Conservation (phyloP, 2,888 invertebrate species). For the Serrognathus titanus region DNA sequence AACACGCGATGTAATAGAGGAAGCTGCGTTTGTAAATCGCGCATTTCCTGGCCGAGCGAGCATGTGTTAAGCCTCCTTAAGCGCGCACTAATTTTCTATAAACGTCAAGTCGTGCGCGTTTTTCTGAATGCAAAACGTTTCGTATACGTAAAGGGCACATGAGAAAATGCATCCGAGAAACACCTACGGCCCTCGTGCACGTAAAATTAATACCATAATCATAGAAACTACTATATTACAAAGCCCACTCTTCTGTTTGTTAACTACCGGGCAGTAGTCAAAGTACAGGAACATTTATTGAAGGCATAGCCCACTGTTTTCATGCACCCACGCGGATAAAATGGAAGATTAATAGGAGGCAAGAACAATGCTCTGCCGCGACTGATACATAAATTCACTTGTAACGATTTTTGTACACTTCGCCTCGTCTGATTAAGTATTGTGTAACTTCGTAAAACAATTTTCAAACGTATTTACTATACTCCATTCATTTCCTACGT, state of each 20-base stretch:
- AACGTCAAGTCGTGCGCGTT: no score
- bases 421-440: conserved; percentile 17
- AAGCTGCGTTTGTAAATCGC: no score
- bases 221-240: conserved; percentile 19
- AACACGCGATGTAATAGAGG: no score
- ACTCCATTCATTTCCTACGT: conserved; percentile 10
- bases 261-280: conserved; percentile 18
- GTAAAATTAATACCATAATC: conserved; percentile 19
- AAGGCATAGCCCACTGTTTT: conserved; percentile 29
- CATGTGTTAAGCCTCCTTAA: no score
- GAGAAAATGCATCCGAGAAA: conserved; percentile 15
- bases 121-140: neutral
- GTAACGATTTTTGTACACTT: conserved; percentile 18
- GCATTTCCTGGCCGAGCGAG: no score
- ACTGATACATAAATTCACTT: conserved; percentile 27
- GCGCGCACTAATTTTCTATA: no score
- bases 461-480: conserved; percentile 10
- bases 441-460: conserved; percentile 7
- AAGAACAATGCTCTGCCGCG: conserved; percentile 25
- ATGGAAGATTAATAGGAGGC: conserved; percentile 27
- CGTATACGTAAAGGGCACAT: conserved; percentile 1
- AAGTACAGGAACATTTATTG: conserved; percentile 19
- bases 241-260: conserved; percentile 16
- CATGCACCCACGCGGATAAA: conserved; percentile 27
- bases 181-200: conserved; percentile 15